Base-by-base conservation (phyloP, 1,140 invertebrate genomes). In the Drosophila biarmipes region DNA sequence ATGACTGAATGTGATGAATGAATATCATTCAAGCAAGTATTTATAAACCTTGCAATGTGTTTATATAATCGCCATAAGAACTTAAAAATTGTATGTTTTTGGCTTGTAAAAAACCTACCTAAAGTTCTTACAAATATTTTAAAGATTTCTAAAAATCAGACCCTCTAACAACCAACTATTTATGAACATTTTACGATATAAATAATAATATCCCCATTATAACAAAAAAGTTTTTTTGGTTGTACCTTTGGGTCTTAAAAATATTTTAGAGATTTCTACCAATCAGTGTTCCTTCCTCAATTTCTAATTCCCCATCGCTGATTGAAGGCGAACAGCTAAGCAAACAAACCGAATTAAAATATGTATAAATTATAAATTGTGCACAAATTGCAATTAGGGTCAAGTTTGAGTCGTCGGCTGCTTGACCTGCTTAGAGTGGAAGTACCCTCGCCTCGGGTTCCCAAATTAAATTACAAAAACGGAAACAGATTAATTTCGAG, bases 401-500 rank as follows among this genome's bases (percentile, higher is more conserved):
- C 73, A 76, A 52, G 56, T 73, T 58, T 53, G 34, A 37, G 27
- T 42, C 21, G 31, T 63, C 19, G 27, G 37, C 54, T 21, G 54
- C 54, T 73, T 67, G 42, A 76, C 71, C 73, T 40, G 58, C 37
- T 75, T 73, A 11, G 6, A 35, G n/a, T 31, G 72, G 40, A 34
- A 57, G 57, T 31, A 35, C 35, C 27, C 48, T 24, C 17, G 5
- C 40, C 79, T 34, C 35, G 27, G 61, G 38, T 45, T 64, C 40
- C 53, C 37, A 46, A 58, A 75, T 78, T 71, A 84, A 31, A 84
- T 84, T 78, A 72, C 71, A 71, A 67, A 82, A 67, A 64, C 80
- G 80, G 80, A 84, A 84, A 84, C 69, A 71, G 57, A 78, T 84
- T 84, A 75, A 82, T 78, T 78, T 75, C 48, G 45, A 63, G 81